phyloP scores from a whole-genome alignment of 2,888 invertebrate genomes.

The Eupithecia tripunctaria region DNA sequence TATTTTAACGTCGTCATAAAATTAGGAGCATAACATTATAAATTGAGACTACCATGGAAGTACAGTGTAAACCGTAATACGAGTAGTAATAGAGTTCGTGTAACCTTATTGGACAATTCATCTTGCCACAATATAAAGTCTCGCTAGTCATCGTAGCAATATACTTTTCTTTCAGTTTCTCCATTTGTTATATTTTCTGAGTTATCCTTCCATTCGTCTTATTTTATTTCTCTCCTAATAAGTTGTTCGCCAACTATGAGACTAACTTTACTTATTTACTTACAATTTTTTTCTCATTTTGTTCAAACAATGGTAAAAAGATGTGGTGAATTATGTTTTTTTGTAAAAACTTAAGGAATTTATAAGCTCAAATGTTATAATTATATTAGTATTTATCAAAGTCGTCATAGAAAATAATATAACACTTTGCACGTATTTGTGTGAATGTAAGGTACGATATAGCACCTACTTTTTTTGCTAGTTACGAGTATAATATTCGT shows the following conservation, averaged over 20 bases:
- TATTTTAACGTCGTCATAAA: conserved; percentile 4
- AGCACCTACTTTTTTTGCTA: no score
- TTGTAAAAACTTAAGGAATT: neutral
- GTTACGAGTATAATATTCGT: neutral
- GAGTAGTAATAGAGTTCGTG: neutral
- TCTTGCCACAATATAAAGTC: conserved; percentile 6
- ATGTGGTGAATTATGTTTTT: neutral
- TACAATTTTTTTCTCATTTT: neutral
- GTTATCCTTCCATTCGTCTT: conserved; percentile 2
- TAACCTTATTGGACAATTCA: conserved; percentile 12
- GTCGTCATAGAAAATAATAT: neutral
- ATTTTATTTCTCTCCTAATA: neutral
- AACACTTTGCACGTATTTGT: no score
- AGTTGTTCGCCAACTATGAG: neutral
- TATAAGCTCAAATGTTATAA: neutral
- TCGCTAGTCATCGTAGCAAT: conserved; percentile 13
- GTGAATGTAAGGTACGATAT: no score
- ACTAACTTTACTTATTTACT: neutral
- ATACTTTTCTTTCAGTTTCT: conserved; percentile 12
- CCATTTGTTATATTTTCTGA: conserved; percentile 11
- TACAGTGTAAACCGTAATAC: neutral
- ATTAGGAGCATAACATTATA: neutral
- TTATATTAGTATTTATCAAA: neutral
- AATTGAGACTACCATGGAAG: neutral
- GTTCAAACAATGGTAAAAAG: neutral